Evolutionary conservation across 2,113 vertebrate genomes (phyloP), one percentile per base, ranked within the genome.

Genomic region (Calonectris borealis): DNA sequence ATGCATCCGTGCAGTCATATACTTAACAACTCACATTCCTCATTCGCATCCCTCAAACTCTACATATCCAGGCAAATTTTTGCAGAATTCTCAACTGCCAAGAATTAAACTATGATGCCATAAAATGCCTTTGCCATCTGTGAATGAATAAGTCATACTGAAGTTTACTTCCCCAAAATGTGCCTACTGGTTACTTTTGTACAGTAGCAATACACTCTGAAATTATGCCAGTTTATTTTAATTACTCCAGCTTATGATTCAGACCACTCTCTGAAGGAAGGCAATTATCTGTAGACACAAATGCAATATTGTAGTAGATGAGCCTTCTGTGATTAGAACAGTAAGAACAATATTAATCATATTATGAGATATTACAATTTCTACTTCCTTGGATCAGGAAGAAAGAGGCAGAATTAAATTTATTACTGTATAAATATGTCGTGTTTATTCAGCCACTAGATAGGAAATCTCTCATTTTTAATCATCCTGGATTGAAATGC

Each of bases 321-420:
- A 97, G 68, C 60, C 57, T 70, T 88, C 94, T 94, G 96, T 97
- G 95, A 96, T 97, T 96, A 95, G 85, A 96, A 73, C 95, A 96
- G 90, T 95, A 97, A 97, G 95, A 96, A 88, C 93, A 92, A 95
- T 95, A 97, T 96, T 97, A 98, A 97, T 98, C 94, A 91, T 91
- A 93, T 94, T 91, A 96, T 92, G 62, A 95, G 75, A 90, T 93
- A 96, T 90, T 97, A 96, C 80, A 87, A 71, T 96, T 95, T 92
- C 88, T 92, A 83, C 78, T 72, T 90, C 75, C 65, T 96, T 93
- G 42, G 72, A 89, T 91, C 86, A 85, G 81, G 51, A 96, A 29
- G 49, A 96, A 88, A 91, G 49, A 93, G 42, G 81, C 42, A 90
- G 77, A 96, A 81, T 92, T 93, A 75, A 93, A 86, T 96, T 90